Conservation (phyloP, 2,797 vertebrate genomes). For the Scolopax bukidnonensis region DNA sequence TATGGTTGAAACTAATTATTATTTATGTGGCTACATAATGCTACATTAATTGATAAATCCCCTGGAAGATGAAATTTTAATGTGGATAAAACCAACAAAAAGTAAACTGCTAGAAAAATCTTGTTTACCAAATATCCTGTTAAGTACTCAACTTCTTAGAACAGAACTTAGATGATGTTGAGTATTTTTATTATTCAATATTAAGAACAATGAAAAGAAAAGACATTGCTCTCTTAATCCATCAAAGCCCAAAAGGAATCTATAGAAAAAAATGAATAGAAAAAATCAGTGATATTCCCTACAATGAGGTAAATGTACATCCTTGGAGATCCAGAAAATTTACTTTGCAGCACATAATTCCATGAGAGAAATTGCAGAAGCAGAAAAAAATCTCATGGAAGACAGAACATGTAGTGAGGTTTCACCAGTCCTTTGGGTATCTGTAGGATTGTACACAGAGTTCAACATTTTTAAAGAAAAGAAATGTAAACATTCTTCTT, state of each 20-base stretch:
- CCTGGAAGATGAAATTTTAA: background rate
- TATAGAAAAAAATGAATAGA: background rate
- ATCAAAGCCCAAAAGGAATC: background rate
- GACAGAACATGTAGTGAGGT: background rate
- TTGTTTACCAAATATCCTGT: background rate
- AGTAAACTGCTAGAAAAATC: background rate
- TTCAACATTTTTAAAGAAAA: background rate
- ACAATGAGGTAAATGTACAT: background rate
- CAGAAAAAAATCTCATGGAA: background rate
- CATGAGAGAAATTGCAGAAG: background rate
- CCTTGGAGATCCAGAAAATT: background rate
- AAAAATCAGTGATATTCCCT: background rate
- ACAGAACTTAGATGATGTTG: background rate
- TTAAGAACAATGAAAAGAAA: background rate
- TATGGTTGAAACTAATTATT: background rate
- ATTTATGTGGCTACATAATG: background rate
- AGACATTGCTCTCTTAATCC: background rate
- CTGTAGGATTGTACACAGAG: background rate
- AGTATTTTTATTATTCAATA: slow-evolving; percentile 6
- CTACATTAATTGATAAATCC: background rate
- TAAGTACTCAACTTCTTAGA: background rate
- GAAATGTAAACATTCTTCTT: background rate
- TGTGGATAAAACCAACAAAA: background rate
- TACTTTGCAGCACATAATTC: background rate
- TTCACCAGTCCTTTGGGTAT: background rate